Evolutionary conservation across 1,140 invertebrate genomes (phyloP).

Genomic region (Coelopa frigida): DNA sequence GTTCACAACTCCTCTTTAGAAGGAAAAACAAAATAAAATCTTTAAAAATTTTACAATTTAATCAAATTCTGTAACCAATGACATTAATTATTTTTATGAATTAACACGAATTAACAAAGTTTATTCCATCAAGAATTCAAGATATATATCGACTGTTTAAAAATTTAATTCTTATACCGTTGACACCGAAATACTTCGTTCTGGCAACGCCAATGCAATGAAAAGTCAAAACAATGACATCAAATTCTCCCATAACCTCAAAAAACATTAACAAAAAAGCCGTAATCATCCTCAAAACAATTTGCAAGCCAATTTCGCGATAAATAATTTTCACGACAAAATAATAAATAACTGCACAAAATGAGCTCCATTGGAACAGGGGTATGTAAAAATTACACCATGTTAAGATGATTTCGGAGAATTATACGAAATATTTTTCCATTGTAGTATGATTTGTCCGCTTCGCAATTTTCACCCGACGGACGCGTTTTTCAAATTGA

Average conservation of each 20-base stretch:
- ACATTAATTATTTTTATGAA: no score
- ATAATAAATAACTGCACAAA: slow-evolving; percentile 21
- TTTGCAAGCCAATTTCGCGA: slow-evolving; percentile 5
- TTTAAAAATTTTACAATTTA: no score
- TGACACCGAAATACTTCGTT: no score
- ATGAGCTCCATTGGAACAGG: slow-evolving; percentile 97
- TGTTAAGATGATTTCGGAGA: slow-evolving; percentile 7
- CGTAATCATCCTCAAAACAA: slow-evolving; percentile 36
- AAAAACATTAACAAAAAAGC: slow-evolving; percentile 29
- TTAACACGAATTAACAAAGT: no score
- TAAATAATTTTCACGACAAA: slow-evolving; percentile 13
- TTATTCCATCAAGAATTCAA: no score
- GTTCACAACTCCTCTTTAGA: no score
- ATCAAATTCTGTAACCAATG: no score
- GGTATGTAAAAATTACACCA: slow-evolving; percentile 54
- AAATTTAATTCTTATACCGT: no score
- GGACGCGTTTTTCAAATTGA: slow-evolving; percentile 99
- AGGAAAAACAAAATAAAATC: no score
- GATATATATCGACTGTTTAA: no score
- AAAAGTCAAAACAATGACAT: slow-evolving; percentile 17
- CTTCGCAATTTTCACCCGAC: slow-evolving; percentile 99
- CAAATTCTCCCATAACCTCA: slow-evolving; percentile 15
- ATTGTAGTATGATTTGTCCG: slow-evolving; percentile 91
- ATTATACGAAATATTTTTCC: slow-evolving; percentile 8
- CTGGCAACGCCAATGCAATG: slow-evolving; percentile 12